A percentile compares a stretch with the other conserved stretches of the same genome.
Evolutionary conservation across 2,113 vertebrate species (phyloP).

Genomic region (Gila orcuttii): DNA sequence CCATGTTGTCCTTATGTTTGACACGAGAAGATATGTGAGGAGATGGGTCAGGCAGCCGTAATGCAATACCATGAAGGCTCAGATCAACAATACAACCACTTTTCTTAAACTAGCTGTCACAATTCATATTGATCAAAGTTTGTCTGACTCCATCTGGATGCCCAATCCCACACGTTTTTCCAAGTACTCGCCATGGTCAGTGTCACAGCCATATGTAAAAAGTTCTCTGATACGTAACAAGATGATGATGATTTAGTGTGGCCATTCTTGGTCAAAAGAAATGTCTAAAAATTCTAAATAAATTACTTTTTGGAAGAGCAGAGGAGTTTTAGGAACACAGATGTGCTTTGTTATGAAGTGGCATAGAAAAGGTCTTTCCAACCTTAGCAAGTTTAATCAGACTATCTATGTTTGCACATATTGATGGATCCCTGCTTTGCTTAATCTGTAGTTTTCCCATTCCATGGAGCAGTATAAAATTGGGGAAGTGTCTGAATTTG

Average conservation of each 20-base stretch:
- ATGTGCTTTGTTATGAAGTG: constrained; percentile 45
- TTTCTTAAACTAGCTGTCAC: constrained; percentile 41
- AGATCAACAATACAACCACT: constrained; percentile 42
- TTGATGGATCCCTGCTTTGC: constrained; percentile 63
- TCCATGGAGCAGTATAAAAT: constrained; percentile 65
- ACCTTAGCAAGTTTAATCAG: constrained; percentile 46
- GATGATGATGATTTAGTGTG: constrained; percentile 56
- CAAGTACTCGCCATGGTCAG: background rate
- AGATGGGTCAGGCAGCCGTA: constrained; percentile 7
- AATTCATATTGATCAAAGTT: constrained; percentile 36
- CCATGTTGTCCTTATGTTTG: constrained; percentile 55
- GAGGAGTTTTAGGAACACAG: constrained; percentile 57
- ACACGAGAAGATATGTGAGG: constrained; percentile 39
- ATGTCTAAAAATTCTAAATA: constrained; percentile 60
- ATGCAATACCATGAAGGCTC: constrained; percentile 48
- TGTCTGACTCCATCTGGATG: constrained; percentile 23
- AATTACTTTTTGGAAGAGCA: constrained; percentile 58
- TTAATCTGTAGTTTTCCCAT: constrained; percentile 66
- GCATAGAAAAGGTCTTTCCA: constrained; percentile 48
- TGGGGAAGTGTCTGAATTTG: constrained; percentile 66
- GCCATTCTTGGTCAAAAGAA: constrained; percentile 25
- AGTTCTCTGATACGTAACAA: background rate
- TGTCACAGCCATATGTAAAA: constrained; percentile 49
- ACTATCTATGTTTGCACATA: constrained; percentile 47
- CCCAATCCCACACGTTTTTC: background rate